phyloP scores from a whole-genome alignment of 2,888 invertebrate species.

The Crioceris asparagi region DNA sequence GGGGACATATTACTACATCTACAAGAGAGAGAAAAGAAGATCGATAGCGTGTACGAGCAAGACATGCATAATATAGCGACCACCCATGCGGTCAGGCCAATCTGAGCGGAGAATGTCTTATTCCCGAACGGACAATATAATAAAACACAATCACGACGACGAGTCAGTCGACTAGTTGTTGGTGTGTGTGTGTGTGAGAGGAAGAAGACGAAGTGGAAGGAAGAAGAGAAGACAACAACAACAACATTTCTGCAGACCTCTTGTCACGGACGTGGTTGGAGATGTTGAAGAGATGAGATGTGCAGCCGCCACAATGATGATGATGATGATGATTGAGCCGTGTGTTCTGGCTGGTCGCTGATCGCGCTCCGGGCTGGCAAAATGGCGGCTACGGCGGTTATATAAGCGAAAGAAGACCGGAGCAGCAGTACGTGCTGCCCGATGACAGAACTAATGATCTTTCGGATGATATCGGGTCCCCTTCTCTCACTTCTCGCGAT shows the following conservation, averaged over 20 bases:
- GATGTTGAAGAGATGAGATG: too few relatives aligned
- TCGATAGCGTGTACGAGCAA: constrained; percentile 18
- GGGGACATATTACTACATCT: too few relatives aligned
- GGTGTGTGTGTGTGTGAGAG: too few relatives aligned
- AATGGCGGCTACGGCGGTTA: background rate
- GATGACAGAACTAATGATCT: constrained; percentile 29
- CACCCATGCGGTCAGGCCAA: constrained; percentile 41
- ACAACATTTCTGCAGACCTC: too few relatives aligned
- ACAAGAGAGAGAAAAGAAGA: constrained; percentile 31
- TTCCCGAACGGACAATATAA: constrained; percentile 37
- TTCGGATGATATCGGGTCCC: too few relatives aligned
- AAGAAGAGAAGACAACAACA: too few relatives aligned
- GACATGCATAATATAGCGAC: constrained; percentile 27
- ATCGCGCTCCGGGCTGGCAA: background rate
- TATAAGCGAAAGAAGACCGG: constrained; percentile 13
- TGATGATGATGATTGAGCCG: constrained; percentile 39
- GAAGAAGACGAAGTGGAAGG: too few relatives aligned
- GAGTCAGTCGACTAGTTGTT: too few relatives aligned
- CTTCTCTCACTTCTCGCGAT: too few relatives aligned
- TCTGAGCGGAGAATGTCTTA: constrained; percentile 40
- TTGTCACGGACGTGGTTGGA: too few relatives aligned
- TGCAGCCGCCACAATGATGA: too few relatives aligned
- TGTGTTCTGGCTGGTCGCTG: too few relatives aligned
- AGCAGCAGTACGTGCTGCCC: constrained; percentile 25
- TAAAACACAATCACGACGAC: constrained; percentile 38